phyloP scores from a whole-genome alignment of 2,113 vertebrate genomes.

The Pimephales promelas region DNA sequence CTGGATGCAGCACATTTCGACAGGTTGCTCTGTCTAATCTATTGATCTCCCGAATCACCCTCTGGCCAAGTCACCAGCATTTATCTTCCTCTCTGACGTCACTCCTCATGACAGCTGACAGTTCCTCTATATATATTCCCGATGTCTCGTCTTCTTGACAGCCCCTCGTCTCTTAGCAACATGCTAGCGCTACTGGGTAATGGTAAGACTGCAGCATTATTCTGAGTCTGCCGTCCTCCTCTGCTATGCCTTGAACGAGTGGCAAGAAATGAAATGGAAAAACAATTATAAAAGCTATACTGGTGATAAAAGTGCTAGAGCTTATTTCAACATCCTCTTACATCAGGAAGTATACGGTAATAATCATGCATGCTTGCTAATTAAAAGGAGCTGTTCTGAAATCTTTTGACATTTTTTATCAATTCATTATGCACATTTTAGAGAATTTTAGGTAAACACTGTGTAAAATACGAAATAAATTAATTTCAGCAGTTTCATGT shows the following conservation, averaged over 20 bases:
- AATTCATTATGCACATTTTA: not conserved
- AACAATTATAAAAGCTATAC: not conserved
- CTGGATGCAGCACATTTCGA: not conserved
- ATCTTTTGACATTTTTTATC: not conserved
- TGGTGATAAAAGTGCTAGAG: not conserved
- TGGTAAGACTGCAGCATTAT: conserved; percentile 20
- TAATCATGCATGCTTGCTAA: not conserved
- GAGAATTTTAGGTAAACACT: not conserved
- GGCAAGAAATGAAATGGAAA: not conserved
- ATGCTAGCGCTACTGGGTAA: not conserved
- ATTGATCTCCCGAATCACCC: conserved; percentile 1
- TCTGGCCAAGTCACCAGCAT: conserved; percentile 1
- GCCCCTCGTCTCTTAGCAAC: conserved; percentile 42
- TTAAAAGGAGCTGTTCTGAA: not conserved
- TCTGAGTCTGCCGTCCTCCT: not conserved
- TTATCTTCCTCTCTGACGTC: conserved; percentile 41
- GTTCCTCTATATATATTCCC: conserved; percentile 36
- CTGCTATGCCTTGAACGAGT: not conserved
- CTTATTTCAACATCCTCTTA: not conserved
- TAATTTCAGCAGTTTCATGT: not conserved
- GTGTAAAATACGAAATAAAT: not conserved
- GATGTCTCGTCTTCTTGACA: conserved; percentile 19
- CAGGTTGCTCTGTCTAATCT: conserved; percentile 18
- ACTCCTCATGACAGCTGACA: conserved; percentile 43
- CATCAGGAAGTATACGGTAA: not conserved